phyloP scores from a whole-genome alignment of 2,113 vertebrate species.

The Uropsilus gracilis region DNA sequence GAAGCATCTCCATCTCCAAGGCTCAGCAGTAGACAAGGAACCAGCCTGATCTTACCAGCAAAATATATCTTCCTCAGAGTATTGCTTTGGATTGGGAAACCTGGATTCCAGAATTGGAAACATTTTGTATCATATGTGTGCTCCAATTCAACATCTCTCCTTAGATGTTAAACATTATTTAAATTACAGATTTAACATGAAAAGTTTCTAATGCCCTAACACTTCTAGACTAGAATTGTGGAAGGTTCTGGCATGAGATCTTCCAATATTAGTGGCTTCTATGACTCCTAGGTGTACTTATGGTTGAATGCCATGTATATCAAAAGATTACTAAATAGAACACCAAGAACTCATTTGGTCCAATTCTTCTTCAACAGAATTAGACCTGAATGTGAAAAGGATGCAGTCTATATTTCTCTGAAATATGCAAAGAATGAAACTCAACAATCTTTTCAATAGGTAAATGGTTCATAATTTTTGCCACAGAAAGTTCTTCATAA shows the following conservation, averaged over 20 bases:
- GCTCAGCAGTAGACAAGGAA: background rate
- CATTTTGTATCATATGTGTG: background rate
- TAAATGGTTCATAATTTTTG: slow-evolving; percentile 4
- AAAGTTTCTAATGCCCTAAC: background rate
- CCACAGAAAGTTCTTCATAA: background rate
- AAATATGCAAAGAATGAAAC: background rate
- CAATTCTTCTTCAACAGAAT: background rate
- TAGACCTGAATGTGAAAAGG: background rate
- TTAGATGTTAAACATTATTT: background rate
- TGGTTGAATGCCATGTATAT: background rate
- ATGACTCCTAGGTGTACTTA: background rate
- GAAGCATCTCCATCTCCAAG: background rate
- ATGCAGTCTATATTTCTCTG: background rate
- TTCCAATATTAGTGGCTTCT: background rate
- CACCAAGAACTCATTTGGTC: background rate
- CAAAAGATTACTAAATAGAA: background rate
- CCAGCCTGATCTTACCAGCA: background rate
- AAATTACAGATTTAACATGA: background rate
- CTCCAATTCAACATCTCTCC: background rate
- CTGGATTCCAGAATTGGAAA: background rate
- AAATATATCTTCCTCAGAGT: background rate
- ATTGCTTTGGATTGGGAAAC: background rate
- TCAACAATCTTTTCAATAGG: background rate
- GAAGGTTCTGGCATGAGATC: background rate
- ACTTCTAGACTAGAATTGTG: background rate